Percentiles rank a stretch among this genome's conserved stretches.
These are phyloP conservation scores for Meghimatium bilineatum DNA, from an alignment of 2,888 invertebrate genomes.

Conservation along the genomic window DNA sequence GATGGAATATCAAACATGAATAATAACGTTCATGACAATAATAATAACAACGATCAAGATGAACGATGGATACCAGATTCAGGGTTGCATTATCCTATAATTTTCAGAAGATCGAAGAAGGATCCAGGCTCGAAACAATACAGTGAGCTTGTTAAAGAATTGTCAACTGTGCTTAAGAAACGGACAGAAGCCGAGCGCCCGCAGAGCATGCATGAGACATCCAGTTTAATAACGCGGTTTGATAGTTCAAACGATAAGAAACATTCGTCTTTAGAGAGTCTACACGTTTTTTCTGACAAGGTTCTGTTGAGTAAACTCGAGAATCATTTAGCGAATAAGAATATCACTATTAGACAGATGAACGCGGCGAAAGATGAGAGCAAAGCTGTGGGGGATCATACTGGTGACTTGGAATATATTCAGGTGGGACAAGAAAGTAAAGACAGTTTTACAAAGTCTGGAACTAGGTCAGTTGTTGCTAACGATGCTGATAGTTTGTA, in stretches of 20 bases:
- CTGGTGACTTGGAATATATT: background rate
- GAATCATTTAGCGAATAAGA: slow-evolving; percentile 58
- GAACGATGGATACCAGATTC: slow-evolving; percentile 2
- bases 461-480: background rate
- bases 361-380: background rate
- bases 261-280: slow-evolving; percentile 47
- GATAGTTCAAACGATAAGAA: slow-evolving; percentile 6
- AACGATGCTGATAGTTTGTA: background rate
- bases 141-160: slow-evolving; percentile 64
- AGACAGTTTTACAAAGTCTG: background rate
- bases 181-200: slow-evolving; percentile 46
- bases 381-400: background rate
- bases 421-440: background rate
- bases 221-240: background rate
- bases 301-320: slow-evolving; percentile 63
- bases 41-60: background rate
- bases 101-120: slow-evolving; percentile 66
- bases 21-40: no score
- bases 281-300: slow-evolving; percentile 65
- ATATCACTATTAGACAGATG: background rate
- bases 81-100: slow-evolving; percentile 60
- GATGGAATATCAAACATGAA: background rate
- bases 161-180: slow-evolving; percentile 62
- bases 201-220: slow-evolving; percentile 48
- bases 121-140: slow-evolving; percentile 68